Conservation (phyloP, 1,140 invertebrate species). For the Leptonema lineaticorne region DNA sequence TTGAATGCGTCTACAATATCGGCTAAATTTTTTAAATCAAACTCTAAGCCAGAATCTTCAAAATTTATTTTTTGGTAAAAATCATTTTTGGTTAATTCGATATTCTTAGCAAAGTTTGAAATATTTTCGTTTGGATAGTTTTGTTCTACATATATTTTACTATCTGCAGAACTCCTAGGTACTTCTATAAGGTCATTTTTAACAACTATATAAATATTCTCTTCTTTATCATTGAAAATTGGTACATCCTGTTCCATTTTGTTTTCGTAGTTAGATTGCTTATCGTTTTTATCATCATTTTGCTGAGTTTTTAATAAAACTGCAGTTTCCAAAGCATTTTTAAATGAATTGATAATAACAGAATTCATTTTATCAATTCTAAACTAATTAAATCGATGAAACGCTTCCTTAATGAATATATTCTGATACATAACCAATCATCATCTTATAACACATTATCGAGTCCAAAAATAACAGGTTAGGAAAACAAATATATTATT, state of each 20-base stretch:
- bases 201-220: not conserved
- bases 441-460: too few relatives aligned
- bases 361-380: not conserved
- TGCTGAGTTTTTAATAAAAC: not conserved
- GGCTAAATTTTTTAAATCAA: slow-evolving; percentile 16
- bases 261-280: not conserved
- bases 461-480: too few relatives aligned
- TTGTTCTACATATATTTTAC: not conserved
- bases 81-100: not conserved
- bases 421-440: too few relatives aligned
- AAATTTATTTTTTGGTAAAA: not conserved
- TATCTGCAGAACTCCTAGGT: not conserved
- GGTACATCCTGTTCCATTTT: not conserved
- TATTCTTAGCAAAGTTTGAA: not conserved
- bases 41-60: not conserved
- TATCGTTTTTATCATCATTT: not conserved
- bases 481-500: too few relatives aligned
- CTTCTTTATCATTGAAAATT: not conserved
- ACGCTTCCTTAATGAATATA: not conserved
- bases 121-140: not conserved
- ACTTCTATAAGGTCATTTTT: not conserved
- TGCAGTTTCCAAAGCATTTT: not conserved
- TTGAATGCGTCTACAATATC: slow-evolving; percentile 26
- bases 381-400: too few relatives aligned
- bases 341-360: not conserved